Conservation (phyloP, 2,888 invertebrate genomes). For the Glaucopsyche alexis region DNA sequence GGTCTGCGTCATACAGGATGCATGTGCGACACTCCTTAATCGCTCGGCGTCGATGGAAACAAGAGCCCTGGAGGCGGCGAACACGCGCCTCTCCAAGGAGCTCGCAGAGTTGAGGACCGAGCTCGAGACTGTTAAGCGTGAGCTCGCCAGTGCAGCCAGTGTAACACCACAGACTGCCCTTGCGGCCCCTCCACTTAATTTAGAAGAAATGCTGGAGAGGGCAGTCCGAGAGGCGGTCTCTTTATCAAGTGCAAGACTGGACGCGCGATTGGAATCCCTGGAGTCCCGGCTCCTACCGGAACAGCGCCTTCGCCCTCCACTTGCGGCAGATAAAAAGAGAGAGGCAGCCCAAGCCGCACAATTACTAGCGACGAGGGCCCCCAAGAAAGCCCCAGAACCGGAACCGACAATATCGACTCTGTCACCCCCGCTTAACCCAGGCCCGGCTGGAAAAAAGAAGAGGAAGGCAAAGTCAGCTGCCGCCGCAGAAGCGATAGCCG, state of each 20-base stretch:
- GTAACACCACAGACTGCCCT: not conserved
- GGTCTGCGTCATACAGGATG: not conserved
- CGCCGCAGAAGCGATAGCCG: too few species aligned
- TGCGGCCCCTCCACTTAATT: too few species aligned
- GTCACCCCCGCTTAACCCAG: too few species aligned
- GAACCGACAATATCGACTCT: too few species aligned
- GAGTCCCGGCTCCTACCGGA: not conserved
- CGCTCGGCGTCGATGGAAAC: not conserved
- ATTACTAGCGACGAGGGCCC: not conserved
- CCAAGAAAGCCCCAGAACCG: not conserved
- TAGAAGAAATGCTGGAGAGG: not conserved
- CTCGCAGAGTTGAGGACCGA: not conserved
- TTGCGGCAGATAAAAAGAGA: not conserved
- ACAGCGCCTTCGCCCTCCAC: not conserved
- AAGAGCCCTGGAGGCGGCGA: not conserved
- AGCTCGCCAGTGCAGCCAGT: too few species aligned
- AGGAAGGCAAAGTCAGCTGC: too few species aligned
- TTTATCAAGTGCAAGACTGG: not conserved
- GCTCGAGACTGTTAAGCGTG: not conserved
- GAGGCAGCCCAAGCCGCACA: too few species aligned
- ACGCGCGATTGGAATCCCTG: not conserved
- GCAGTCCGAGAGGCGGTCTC: conserved; percentile 1
- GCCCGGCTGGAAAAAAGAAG: too few species aligned
- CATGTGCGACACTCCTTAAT: not conserved
- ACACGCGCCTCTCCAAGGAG: not conserved